A percentile compares a stretch with the other conserved stretches of the same genome.
Conservation (phyloP, 53 echinoderm and acorn worm species). For the Astropecten irregularis region DNA sequence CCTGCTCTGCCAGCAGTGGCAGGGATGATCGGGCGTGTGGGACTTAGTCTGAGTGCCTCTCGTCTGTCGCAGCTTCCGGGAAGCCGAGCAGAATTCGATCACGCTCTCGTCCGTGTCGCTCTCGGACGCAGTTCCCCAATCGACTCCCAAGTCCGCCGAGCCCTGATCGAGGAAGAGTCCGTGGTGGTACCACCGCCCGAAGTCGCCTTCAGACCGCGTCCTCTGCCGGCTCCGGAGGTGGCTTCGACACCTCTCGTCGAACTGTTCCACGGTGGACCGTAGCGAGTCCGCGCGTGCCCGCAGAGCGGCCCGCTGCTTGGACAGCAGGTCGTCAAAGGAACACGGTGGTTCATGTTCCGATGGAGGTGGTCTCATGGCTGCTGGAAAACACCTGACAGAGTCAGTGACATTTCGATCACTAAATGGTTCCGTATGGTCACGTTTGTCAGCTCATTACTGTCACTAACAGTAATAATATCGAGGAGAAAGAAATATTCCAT, state of each 20-base stretch:
- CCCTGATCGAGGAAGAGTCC: neutral
- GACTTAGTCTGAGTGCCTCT: neutral
- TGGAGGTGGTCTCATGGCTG: no score
- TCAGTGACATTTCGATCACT: neutral
- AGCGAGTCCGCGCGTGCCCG: conserved; percentile 12
- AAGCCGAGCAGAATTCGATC: conserved; percentile 17
- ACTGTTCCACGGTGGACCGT: neutral
- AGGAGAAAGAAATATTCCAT: no score
- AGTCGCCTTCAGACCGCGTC: conserved; percentile 19
- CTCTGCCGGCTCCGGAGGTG: neutral
- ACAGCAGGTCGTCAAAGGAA: conserved; percentile 27
- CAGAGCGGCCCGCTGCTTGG: conserved; percentile 3
- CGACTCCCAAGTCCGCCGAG: neutral
- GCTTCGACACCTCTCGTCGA: conserved; percentile 11
- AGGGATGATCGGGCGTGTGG: neutral
- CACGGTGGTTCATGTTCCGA: neutral
- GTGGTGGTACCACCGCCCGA: neutral
- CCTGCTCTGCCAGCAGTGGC: no score
- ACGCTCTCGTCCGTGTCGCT: conserved; percentile 49
- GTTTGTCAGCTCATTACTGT: no score
- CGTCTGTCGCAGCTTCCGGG: conserved; percentile 26
- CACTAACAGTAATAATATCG: no score
- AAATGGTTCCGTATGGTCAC: neutral
- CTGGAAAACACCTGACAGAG: no score
- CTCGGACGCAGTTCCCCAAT: neutral